phyloP scores from a whole-genome alignment of 1,140 invertebrate genomes.

The Pinna nobilis region DNA sequence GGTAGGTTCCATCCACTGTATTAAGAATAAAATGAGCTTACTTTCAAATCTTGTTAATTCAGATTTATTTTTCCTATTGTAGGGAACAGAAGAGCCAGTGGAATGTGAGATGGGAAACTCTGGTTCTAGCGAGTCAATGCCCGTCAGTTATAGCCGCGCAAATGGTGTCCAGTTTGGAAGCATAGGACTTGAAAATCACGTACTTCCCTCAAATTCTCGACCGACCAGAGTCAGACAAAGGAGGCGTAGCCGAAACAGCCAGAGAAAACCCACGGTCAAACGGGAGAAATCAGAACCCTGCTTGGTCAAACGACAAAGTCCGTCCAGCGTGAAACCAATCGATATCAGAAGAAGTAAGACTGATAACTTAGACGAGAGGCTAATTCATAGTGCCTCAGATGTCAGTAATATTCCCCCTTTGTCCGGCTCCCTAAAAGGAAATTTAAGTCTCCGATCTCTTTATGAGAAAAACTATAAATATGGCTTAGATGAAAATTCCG shows the following conservation, averaged over 20 bases:
- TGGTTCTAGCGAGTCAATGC: conserved; percentile 6
- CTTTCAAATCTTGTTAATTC: too few species aligned
- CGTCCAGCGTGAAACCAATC: too few species aligned
- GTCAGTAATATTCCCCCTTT: conserved; percentile 8
- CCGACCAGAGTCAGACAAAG: neutral
- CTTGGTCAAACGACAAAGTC: too few species aligned
- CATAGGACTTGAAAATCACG: neutral
- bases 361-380: conserved; percentile 41
- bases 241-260: too few species aligned
- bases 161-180: conserved; percentile 12
- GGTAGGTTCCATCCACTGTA: too few species aligned
- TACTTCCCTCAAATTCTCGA: too few species aligned
- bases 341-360: too few species aligned
- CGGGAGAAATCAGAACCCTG: too few species aligned
- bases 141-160: conserved; percentile 6
- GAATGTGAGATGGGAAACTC: conserved; percentile 26
- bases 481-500: conserved; percentile 22
- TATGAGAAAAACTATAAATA: conserved; percentile 47
- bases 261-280: too few species aligned
- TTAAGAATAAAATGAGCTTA: too few species aligned
- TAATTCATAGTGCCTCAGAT: conserved; percentile 22
- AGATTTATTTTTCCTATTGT: neutral
- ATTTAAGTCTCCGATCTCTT: conserved; percentile 53
- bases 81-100: neutral
- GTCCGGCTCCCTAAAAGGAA: conserved; percentile 52